These are phyloP conservation scores for Lochmaea capreae DNA, from an alignment of 2,888 invertebrate species.

Conservation along the genomic window DNA sequence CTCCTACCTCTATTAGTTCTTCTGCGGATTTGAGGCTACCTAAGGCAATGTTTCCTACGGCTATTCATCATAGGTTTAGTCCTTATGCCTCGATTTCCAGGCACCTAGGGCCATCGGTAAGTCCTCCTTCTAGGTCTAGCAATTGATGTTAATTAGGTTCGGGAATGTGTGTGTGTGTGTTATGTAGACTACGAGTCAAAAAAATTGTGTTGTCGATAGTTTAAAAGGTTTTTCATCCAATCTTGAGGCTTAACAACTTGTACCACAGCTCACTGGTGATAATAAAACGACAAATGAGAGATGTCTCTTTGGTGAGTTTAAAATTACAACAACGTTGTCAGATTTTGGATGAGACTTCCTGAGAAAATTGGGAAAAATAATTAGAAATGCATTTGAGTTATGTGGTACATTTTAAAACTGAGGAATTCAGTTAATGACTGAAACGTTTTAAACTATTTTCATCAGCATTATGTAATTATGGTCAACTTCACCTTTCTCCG, in stretches of 20 bases:
- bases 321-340: no score
- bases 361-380: no score
- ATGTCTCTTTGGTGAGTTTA: no score
- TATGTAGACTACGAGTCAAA: background rate
- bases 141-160: conserved; percentile 53
- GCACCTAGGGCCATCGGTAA: conserved; percentile 51
- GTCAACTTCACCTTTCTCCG: conserved; percentile 1
- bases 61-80: conserved; percentile 65
- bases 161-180: background rate
- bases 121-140: conserved; percentile 54
- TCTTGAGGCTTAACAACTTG: no score
- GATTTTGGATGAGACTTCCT: no score
- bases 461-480: background rate
- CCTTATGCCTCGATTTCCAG: conserved; percentile 63
- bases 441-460: background rate
- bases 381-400: background rate
- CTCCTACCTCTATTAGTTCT: conserved; percentile 63
- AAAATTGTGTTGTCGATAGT: background rate
- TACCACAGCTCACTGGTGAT: background rate
- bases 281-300: no score
- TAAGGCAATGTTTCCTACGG: conserved; percentile 65
- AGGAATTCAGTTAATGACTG: background rate
- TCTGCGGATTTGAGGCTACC: conserved; percentile 64
- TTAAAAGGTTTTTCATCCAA: background rate
- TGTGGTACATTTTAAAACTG: background rate